Conservation (phyloP, 2,113 vertebrate genomes). For the Erythrolamprus reginae region DNA sequence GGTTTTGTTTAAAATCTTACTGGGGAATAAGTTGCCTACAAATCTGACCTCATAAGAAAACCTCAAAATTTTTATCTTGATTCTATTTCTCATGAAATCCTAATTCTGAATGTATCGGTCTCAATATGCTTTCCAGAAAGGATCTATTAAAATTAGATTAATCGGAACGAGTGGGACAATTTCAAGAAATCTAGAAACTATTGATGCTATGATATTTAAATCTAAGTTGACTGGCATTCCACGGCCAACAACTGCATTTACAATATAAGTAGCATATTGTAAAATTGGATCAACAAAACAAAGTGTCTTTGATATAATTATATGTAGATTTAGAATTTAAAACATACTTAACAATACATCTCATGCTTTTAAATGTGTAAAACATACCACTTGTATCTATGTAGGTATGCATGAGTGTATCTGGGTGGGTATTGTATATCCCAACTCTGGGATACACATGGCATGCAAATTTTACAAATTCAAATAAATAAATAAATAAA, state of each 20-base stretch:
- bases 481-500: no score
- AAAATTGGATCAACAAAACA: background rate
- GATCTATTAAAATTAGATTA: slow-evolving; percentile 2
- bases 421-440: background rate
- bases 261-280: background rate
- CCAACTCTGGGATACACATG: no score
- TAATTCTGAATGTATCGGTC: slow-evolving; percentile 13
- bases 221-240: background rate
- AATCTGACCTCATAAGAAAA: background rate
- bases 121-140: background rate
- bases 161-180: background rate
- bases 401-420: background rate
- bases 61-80: background rate
- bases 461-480: no score
- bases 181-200: background rate
- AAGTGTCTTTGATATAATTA: background rate
- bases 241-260: background rate
- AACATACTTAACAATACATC: background rate
- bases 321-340: background rate
- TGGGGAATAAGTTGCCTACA: background rate
- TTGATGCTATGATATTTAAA: background rate
- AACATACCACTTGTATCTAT: background rate
- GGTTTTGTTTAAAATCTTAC: background rate
- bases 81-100: slow-evolving; percentile 5
- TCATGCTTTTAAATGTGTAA: background rate